Evolutionary conservation across 23 tunicate species (phyloP).

Genomic region (Ascidia mentula): DNA sequence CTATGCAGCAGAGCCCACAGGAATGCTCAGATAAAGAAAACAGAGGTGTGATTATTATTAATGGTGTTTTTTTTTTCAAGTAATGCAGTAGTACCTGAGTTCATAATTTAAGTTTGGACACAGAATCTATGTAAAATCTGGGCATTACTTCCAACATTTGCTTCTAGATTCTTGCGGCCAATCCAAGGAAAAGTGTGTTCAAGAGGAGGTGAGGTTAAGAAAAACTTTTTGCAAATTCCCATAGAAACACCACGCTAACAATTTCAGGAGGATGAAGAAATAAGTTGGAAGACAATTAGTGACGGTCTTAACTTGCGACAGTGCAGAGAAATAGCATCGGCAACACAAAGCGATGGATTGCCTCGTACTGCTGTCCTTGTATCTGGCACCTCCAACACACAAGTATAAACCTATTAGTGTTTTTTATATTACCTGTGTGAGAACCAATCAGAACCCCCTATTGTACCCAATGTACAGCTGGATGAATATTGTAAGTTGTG

Average conservation of each 20-base stretch:
- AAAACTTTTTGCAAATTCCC: too few species aligned
- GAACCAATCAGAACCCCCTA: too few species aligned
- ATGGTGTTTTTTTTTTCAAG: background rate
- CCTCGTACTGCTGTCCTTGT: conserved; percentile 43
- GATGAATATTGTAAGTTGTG: too few species aligned
- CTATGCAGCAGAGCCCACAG: background rate
- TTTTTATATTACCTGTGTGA: too few species aligned
- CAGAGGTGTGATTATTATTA: background rate
- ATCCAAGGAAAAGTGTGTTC: background rate
- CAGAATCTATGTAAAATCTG: too few species aligned
- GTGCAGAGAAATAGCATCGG: conserved; percentile 8
- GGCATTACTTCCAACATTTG: too few species aligned
- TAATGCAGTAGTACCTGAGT: background rate
- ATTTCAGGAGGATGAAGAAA: conserved; percentile 17
- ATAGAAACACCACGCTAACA: background rate
- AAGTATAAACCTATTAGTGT: too few species aligned
- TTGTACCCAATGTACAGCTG: too few species aligned
- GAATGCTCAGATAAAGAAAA: background rate
- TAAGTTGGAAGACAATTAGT: conserved; percentile 43
- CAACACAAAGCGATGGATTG: conserved; percentile 36
- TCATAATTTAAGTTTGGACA: too few species aligned
- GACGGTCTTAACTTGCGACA: conserved; percentile 37
- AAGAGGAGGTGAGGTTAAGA: background rate
- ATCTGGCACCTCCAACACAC: conserved; percentile 36
- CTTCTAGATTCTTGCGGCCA: background rate